Conservation (phyloP, 2,113 vertebrate species). For the Emydocephalus ijimae region DNA sequence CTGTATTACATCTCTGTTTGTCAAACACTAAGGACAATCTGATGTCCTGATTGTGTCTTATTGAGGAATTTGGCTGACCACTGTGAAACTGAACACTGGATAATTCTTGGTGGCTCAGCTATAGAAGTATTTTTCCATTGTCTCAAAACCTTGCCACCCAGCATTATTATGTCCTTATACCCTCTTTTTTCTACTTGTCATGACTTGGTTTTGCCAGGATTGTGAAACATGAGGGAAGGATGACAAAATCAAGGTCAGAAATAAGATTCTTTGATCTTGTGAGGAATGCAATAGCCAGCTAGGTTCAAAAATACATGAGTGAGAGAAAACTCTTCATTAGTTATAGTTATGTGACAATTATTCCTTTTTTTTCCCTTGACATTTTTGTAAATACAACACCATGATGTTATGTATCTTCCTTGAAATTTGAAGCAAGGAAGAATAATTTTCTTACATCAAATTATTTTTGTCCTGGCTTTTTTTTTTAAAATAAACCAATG, state of each 20-base stretch:
- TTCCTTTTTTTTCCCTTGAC: neutral
- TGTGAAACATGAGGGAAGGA: neutral
- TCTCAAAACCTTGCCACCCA: neutral
- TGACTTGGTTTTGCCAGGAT: neutral
- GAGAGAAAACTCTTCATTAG: neutral
- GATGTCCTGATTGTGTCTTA: neutral
- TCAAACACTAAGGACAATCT: neutral
- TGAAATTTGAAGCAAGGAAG: too few relatives aligned
- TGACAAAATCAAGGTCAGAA: neutral
- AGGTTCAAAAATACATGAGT: conserved; percentile 20
- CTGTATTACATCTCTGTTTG: neutral
- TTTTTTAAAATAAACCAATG: neutral
- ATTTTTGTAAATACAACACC: neutral
- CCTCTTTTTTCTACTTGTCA: neutral
- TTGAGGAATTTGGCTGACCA: neutral
- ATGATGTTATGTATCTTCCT: too few relatives aligned
- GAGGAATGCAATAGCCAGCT: neutral
- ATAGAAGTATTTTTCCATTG: neutral
- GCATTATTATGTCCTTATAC: neutral
- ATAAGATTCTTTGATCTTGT: neutral
- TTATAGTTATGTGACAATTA: neutral
- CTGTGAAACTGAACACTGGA: neutral
- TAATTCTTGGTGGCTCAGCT: neutral
- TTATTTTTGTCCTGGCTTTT: neutral
- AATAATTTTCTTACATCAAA: neutral